Evolutionary conservation across 2,113 vertebrate species (phyloP).

Genomic region (Pionites leucogaster): DNA sequence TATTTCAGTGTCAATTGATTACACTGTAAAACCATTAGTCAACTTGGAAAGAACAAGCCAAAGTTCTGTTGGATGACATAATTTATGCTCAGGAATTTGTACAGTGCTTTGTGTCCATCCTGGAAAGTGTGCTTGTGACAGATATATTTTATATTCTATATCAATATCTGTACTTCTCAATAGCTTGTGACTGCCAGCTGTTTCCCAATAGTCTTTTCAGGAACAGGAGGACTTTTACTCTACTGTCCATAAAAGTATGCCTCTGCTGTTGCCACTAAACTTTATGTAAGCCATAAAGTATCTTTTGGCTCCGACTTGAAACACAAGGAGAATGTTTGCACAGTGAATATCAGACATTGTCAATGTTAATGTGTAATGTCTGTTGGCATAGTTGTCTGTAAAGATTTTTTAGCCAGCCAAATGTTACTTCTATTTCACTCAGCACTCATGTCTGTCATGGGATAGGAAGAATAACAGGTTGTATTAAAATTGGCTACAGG

Average conservation of each 20-base stretch:
- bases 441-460: slow-evolving; percentile 41
- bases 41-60: background rate
- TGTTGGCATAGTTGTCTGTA: slow-evolving; percentile 55
- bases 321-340: slow-evolving; percentile 60
- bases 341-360: slow-evolving; percentile 43
- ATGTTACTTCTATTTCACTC: slow-evolving; percentile 62
- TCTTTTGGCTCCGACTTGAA: slow-evolving; percentile 40
- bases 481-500: slow-evolving; percentile 54
- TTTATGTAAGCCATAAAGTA: slow-evolving; percentile 63
- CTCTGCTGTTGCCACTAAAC: slow-evolving; percentile 43
- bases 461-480: slow-evolving; percentile 49
- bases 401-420: slow-evolving; percentile 60
- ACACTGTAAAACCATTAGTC: background rate
- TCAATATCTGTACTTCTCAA: background rate
- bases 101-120: background rate
- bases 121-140: background rate
- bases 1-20: background rate
- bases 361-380: slow-evolving; percentile 51
- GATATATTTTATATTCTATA: background rate
- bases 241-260: slow-evolving; percentile 42
- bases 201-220: background rate
- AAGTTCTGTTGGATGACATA: background rate
- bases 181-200: background rate
- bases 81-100: background rate
- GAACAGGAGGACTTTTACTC: slow-evolving; percentile 43